Percentiles rank a stretch among this genome's conserved stretches.
These are phyloP conservation scores for Procambarus clarkii DNA, from an alignment of 1,140 invertebrate genomes.

Conservation along the genomic window DNA sequence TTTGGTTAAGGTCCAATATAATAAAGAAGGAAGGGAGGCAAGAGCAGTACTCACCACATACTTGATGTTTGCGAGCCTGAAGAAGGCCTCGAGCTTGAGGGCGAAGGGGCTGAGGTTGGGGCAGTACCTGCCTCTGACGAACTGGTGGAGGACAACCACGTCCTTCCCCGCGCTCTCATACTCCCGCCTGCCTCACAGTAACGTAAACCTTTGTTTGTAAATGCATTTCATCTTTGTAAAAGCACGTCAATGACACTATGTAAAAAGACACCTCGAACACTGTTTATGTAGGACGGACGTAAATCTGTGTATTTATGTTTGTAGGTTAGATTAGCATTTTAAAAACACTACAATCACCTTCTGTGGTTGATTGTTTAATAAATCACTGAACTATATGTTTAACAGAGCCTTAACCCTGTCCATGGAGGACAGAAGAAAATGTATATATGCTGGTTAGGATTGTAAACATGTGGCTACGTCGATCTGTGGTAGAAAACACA, in stretches of 20 bases:
- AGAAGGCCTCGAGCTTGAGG: constrained; percentile 74
- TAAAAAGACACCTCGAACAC: background rate
- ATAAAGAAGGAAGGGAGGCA: too few relatives aligned
- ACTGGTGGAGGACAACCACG: constrained; percentile 73
- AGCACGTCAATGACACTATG: background rate
- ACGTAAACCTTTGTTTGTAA: background rate
- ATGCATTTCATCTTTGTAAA: background rate
- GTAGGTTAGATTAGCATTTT: background rate
- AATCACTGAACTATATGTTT: too few relatives aligned
- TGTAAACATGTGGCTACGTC: too few relatives aligned
- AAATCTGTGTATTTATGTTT: background rate
- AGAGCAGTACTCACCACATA: constrained; percentile 72
- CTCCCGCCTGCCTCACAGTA: constrained; percentile 30
- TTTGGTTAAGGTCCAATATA: too few relatives aligned
- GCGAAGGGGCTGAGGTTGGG: constrained; percentile 74
- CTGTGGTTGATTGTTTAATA: too few relatives aligned
- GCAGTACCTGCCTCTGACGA: constrained; percentile 69
- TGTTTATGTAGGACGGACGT: background rate
- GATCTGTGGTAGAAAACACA: too few relatives aligned
- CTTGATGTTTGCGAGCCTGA: constrained; percentile 74
- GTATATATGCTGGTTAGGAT: too few relatives aligned
- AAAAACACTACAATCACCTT: too few relatives aligned
- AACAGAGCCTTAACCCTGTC: too few relatives aligned
- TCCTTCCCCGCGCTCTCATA: constrained; percentile 66
- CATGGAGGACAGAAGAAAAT: too few relatives aligned